phyloP scores from a whole-genome alignment of 2,888 invertebrate genomes.

The Synergus itoensis region DNA sequence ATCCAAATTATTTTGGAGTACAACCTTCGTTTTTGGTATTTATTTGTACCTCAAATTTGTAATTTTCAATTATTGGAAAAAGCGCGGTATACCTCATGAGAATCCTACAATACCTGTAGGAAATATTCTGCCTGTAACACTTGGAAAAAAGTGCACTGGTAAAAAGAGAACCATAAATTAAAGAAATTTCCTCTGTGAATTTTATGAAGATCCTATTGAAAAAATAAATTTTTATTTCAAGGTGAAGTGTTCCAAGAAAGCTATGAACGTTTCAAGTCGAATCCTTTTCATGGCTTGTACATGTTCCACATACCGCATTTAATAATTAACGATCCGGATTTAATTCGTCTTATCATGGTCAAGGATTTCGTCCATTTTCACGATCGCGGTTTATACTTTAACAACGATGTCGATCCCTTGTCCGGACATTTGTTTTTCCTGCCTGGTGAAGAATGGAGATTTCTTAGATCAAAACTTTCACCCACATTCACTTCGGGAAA shows the following conservation, averaged over 20 bases:
- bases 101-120: not conserved
- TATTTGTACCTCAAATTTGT: not conserved
- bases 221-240: not conserved
- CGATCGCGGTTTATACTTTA: conserved; percentile 83
- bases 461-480: conserved; percentile 82
- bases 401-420: conserved; percentile 82
- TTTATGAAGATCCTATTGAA: not conserved
- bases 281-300: not conserved
- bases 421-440: conserved; percentile 82
- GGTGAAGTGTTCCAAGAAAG: conserved; percentile 18
- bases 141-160: not conserved
- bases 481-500: conserved; percentile 85
- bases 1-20: not conserved
- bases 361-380: conserved; percentile 84
- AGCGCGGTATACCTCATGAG: not conserved
- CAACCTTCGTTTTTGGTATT: not conserved
- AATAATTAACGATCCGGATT: conserved; percentile 82
- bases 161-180: not conserved
- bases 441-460: conserved; percentile 82
- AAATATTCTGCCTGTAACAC: not conserved
- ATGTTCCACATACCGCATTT: conserved; percentile 79
- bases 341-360: conserved; percentile 81
- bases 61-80: conserved; percentile 9
- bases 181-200: not conserved
- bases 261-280: not conserved